Percentiles rank a stretch among this genome's conserved stretches.
Conservation (phyloP, 2,113 vertebrate genomes). For the Leiothrix lutea region DNA sequence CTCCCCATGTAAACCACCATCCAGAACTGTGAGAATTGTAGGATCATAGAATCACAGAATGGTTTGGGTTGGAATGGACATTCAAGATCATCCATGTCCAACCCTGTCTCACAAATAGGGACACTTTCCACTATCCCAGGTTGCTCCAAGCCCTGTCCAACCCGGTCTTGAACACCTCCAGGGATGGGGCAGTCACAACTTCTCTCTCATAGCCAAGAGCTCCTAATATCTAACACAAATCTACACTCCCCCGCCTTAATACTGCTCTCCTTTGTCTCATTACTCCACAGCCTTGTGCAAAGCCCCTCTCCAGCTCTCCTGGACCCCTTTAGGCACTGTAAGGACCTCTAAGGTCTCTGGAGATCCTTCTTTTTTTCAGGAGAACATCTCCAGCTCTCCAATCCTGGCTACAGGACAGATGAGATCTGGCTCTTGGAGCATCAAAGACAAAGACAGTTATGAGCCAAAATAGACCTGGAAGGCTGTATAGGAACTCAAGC, state of each 20-base stretch:
- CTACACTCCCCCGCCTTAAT: not conserved
- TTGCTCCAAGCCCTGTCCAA: rapidly evolving
- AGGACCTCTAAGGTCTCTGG: not conserved
- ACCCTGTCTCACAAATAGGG: rapidly evolving
- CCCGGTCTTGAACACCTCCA: not conserved
- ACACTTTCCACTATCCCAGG: rapidly evolving
- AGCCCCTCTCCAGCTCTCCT: no score
- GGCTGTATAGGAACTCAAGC: not conserved
- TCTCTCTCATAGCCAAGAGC: not conserved
- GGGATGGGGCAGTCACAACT: not conserved
- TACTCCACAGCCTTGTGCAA: not conserved
- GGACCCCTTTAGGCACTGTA: not conserved
- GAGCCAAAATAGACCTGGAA: not conserved
- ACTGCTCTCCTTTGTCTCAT: not conserved
- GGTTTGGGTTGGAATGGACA: not conserved
- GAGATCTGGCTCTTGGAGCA: not conserved
- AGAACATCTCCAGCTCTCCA: not conserved
- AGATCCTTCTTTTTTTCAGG: not conserved
- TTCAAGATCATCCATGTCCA: not conserved
- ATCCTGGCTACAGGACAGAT: not conserved
- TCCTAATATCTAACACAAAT: not conserved
- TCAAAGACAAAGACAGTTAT: not conserved
- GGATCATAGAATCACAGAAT: not conserved
- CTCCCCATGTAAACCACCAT: rapidly evolving
- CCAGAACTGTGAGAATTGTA: not conserved